Percentiles rank a stretch among this genome's conserved stretches.
Conservation (phyloP, 2,797 vertebrate genomes). For the Onychomys leucogaster region DNA sequence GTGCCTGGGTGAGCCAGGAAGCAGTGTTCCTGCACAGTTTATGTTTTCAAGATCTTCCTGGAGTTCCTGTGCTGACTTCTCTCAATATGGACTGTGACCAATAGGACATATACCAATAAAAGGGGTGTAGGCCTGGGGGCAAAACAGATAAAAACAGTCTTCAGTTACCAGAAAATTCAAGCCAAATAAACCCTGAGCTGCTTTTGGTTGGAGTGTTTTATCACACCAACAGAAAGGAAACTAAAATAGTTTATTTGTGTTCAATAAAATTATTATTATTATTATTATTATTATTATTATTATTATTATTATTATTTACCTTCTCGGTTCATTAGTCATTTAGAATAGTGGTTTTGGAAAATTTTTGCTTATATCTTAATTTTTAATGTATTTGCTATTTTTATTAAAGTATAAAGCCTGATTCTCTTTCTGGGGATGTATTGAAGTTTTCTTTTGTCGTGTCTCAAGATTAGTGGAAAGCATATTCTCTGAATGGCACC, state of each 20-base stretch:
- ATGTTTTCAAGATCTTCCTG: not conserved
- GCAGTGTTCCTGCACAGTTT: not conserved
- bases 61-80: not conserved
- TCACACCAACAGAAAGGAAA: not conserved
- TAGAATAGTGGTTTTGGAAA: not conserved
- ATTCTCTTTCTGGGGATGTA: not conserved
- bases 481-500: not conserved
- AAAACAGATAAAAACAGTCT: not conserved
- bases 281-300: too few species aligned
- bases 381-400: conserved; percentile 11
- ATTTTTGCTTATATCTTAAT: not conserved
- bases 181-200: not conserved
- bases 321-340: not conserved
- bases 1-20: not conserved
- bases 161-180: not conserved
- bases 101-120: not conserved
- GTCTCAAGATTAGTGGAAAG: not conserved
- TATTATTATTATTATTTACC: too few species aligned
- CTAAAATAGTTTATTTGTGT: not conserved
- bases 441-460: conserved; percentile 4
- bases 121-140: not conserved
- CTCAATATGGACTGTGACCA: not conserved
- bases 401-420: not conserved
- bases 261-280: conserved; percentile 12
- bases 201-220: not conserved